Base-by-base conservation (phyloP, 2,888 invertebrate genomes). In the Operophtera brumata region DNA sequence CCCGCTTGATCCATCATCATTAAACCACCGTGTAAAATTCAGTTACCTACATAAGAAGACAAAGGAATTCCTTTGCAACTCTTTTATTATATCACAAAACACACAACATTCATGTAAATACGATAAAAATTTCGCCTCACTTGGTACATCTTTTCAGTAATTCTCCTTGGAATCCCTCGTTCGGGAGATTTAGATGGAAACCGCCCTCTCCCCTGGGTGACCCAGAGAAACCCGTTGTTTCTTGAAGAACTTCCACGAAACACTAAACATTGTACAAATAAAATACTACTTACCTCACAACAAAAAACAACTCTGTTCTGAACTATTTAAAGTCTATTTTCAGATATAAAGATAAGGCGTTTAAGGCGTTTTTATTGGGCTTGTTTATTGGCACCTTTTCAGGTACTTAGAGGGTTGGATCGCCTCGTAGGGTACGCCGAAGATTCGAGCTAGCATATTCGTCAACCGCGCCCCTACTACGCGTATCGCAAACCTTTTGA, bases 351-450 rank as follows among this genome's bases (percentile, higher is more conserved):
- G 10, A 9, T 20, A n/a, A 43, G 70, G 59, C 45, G 40, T 35
- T 65, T 81, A 69, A 6, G 73, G 49, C 73, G 47, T 73, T 73
- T 64, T 54, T 60, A 40, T 37, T 43, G 53, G 61, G 64, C 59
- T 70, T 78, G 69, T 79, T 81, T 84, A 84, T 85, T 84, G 84
- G 84, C 86, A 87, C 86, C 86, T 86, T 86, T 84, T 84, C 85
- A 83, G 83, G 84, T 86, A 86, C 83, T 85, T 85, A 84, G n/a
- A n/a, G 78, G 80, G 80, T 73, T 67, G 82, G 78, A 84, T 81
- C 77, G 76, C 73, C 71, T 77, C 73, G 76, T 73, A 76, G 77
- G 80, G 77, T 77, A 73, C 68, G 72, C 68, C 65, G 70, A 73
- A 77, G 78, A 77, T 75, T 77, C 77, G 64, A 69, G 70, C 70